Evolutionary conservation across 2,797 vertebrate genomes (phyloP), one percentile per base, ranked within the genome.

Genomic region (Micropoecilia bifurca): DNA sequence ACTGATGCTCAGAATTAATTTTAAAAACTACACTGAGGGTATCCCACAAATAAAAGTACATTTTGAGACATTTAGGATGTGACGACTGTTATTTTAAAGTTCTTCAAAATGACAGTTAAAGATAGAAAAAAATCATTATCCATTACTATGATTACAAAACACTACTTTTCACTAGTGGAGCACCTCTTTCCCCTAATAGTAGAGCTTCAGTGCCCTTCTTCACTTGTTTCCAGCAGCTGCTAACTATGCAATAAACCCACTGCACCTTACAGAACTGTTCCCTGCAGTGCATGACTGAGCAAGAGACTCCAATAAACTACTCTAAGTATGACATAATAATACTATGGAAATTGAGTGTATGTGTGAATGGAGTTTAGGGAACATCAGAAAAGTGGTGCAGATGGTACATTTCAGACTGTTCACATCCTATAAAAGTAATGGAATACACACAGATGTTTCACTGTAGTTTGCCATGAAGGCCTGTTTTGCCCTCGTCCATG

Each of bases 391-490:
- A 28, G 3, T 76, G 76, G 18, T 75, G 48, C 86, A 91, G 89
- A 91, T 89, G 87, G 85, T 77, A 43, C 33, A 78, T 81, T 88
- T 82, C 84, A 74, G 81, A 87, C 82, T 61, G 74, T 74, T 84
- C 73, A 63, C 63, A 46, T 41, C 43, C 48, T 82, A 71, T 79
- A 88, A 90, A 83, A 80, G 43, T 81, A 73, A 87, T 87, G 39
- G 79, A 88, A 87, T 80, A 83, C 80, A 85, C 80, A 79, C 85
- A 92, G 80, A 85, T 90, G 87, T 89, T 90, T 85, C 71, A 80
- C 57, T 13, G 72, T 63, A 39, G 86, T 87, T 81, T 88, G 18
- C 55, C 71, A 77, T 50, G 47, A 73, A 63, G 79, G 80, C 74
- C 59, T 72, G 77, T 82, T 81, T 47, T 71, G 39, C 47, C 68